phyloP scores from a whole-genome alignment of 2,888 invertebrate genomes.

The Limnephilus lunatus region DNA sequence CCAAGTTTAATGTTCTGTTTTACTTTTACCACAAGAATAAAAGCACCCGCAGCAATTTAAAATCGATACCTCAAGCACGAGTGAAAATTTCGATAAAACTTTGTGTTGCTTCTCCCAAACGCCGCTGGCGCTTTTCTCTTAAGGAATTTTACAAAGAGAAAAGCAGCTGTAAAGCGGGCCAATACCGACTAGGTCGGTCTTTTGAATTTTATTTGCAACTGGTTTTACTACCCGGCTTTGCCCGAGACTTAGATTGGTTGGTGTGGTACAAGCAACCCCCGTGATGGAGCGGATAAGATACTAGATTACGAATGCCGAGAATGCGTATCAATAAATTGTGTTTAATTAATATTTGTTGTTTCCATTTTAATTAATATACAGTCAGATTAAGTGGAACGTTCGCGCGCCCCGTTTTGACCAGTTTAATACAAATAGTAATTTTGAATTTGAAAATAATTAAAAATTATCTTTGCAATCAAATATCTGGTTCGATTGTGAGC shows the following conservation, averaged over 20 bases:
- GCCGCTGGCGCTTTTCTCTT: background rate
- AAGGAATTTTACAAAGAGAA: background rate
- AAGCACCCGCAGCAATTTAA: background rate
- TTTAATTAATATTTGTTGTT: no score
- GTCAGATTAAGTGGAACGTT: no score
- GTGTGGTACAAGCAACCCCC: no score
- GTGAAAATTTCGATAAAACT: constrained; percentile 2
- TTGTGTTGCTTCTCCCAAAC: background rate
- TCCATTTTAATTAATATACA: no score
- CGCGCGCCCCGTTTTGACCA: no score
- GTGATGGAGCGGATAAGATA: no score
- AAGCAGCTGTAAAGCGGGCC: background rate
- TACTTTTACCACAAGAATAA: background rate
- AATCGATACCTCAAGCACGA: background rate
- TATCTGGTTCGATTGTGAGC: no score
- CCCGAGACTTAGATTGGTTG: background rate
- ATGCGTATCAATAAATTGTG: no score
- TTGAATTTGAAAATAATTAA: no score
- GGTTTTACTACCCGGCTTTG: background rate
- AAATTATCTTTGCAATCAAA: no score
- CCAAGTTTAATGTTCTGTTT: background rate
- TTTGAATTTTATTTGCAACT: background rate
- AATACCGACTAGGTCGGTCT: background rate
- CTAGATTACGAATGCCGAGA: no score
- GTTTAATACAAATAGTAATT: no score